phyloP scores from a whole-genome alignment of 1,140 invertebrate genomes.

The Anthonomus grandis region DNA sequence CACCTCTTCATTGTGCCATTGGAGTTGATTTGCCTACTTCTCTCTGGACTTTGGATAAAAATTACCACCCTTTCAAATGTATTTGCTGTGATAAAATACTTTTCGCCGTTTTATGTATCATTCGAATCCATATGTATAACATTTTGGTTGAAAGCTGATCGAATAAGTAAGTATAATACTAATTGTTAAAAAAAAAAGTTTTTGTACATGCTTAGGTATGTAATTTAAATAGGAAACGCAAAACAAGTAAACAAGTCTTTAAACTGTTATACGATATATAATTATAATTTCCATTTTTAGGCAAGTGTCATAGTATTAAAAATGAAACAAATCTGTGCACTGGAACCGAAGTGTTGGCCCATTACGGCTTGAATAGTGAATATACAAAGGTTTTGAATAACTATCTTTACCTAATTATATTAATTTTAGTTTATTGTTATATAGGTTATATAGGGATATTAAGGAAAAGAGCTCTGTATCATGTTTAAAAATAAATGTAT shows the following conservation, averaged over 20 bases:
- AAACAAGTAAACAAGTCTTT: too few species aligned
- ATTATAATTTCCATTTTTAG: conserved; percentile 20
- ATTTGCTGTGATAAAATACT: conserved; percentile 31
- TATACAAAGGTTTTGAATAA: conserved; percentile 21
- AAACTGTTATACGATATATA: background rate
- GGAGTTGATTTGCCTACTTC: conserved; percentile 29
- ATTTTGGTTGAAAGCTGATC: conserved; percentile 23
- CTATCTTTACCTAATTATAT: conserved; percentile 14
- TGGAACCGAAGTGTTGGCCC: conserved; percentile 28
- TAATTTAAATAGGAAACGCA: too few species aligned
- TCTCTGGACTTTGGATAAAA: conserved; percentile 34
- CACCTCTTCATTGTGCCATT: conserved; percentile 31
- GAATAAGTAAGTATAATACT: conserved; percentile 25
- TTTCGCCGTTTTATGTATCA: conserved; percentile 38
- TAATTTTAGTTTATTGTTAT: conserved; percentile 24
- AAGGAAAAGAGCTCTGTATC: conserved; percentile 26
- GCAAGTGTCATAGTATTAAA: conserved; percentile 16
- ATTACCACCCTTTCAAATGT: conserved; percentile 18
- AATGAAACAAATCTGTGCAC: conserved; percentile 23
- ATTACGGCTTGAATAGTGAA: conserved; percentile 23
- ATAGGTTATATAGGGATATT: conserved; percentile 32
- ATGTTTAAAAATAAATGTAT: too few species aligned
- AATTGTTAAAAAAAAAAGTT: background rate
- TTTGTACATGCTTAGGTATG: background rate
- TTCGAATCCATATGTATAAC: conserved; percentile 33